Evolutionary conservation across 2,113 vertebrate species (phyloP).

Genomic region (Lanius ludovicianus): DNA sequence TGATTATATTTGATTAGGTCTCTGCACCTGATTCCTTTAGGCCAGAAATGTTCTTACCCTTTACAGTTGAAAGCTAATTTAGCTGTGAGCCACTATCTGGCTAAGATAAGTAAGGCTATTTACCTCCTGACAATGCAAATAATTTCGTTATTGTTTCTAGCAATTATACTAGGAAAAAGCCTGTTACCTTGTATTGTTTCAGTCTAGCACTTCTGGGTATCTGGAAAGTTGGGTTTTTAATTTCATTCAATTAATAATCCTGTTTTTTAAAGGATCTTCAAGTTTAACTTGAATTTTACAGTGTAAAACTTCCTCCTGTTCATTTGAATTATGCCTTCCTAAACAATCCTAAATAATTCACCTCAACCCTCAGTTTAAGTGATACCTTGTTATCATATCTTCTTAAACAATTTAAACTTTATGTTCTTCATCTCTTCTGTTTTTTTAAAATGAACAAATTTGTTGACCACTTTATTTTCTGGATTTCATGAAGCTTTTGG

Average conservation of each 20-base stretch:
- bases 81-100: background rate
- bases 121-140: background rate
- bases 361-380: background rate
- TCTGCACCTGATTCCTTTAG: background rate
- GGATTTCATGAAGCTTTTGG: background rate
- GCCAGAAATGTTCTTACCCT: background rate
- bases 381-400: background rate
- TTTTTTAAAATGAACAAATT: background rate
- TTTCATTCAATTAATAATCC: background rate
- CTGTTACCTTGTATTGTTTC: background rate
- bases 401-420: background rate
- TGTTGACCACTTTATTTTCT: background rate
- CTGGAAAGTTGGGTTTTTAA: background rate
- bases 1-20: background rate
- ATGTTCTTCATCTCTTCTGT: background rate
- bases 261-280: background rate
- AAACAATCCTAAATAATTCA: background rate
- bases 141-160: background rate
- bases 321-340: background rate
- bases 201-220: background rate
- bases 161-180: background rate
- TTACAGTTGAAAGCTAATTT: slow-evolving; percentile 23
- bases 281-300: background rate
- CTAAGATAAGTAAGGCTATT: background rate
- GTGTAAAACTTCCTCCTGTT: background rate